These are phyloP conservation scores for Ridgeia piscesae DNA, from an alignment of 1,140 invertebrate species.

Conservation along the genomic window DNA sequence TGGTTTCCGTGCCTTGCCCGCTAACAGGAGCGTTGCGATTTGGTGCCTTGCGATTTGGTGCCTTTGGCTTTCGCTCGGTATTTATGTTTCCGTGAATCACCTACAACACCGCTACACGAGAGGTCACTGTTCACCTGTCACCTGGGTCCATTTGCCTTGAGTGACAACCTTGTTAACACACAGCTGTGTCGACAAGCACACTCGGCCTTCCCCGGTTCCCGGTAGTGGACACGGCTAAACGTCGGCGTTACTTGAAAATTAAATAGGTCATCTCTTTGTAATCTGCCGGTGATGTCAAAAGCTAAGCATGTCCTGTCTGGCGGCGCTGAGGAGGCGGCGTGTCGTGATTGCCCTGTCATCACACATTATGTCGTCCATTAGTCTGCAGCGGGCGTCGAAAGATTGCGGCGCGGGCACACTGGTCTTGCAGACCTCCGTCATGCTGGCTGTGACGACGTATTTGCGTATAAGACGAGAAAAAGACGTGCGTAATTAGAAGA, in stretches of 20 bases:
- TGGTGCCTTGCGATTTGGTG: too few relatives aligned
- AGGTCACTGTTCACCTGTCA: too few relatives aligned
- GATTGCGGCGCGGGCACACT: not conserved
- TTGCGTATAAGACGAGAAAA: not conserved
- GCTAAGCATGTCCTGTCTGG: not conserved
- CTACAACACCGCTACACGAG: too few relatives aligned
- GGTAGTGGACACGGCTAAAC: not conserved
- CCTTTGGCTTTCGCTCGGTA: too few relatives aligned
- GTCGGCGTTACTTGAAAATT: not conserved
- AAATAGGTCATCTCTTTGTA: not conserved
- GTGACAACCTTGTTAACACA: too few relatives aligned
- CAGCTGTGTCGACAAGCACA: too few relatives aligned
- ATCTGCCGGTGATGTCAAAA: not conserved
- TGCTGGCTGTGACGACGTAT: not conserved
- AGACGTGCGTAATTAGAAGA: not conserved
- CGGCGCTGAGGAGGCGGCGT: not conserved
- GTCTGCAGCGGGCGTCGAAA: not conserved
- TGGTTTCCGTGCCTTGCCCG: too few relatives aligned
- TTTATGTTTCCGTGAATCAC: too few relatives aligned
- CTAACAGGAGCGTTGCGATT: too few relatives aligned
- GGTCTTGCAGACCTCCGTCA: not conserved
- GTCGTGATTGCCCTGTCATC: not conserved
- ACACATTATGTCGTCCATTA: not conserved
- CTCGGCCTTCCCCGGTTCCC: too few relatives aligned
- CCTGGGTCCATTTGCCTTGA: too few relatives aligned